phyloP scores from a whole-genome alignment of 1,140 invertebrate genomes.

The Ctenoplectra terminalis region DNA sequence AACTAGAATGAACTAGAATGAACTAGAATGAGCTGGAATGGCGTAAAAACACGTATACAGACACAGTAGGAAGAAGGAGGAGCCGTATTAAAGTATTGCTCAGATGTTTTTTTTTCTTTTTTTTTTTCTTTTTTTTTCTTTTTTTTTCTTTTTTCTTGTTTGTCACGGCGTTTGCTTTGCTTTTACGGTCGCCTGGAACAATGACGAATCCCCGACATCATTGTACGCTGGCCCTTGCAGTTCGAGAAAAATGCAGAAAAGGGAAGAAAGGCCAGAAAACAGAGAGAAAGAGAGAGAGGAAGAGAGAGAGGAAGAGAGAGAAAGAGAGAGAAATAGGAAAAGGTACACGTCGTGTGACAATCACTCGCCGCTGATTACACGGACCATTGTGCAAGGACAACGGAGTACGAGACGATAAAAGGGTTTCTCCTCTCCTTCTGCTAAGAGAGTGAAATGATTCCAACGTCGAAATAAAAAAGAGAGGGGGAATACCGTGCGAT shows the following conservation, averaged over 20 bases:
- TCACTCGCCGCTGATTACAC: slow-evolving; percentile 75
- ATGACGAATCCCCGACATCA: slow-evolving; percentile 71
- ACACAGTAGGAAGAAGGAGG: not conserved
- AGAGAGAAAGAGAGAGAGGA: slow-evolving; percentile 16
- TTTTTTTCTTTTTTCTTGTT: too few species aligned
- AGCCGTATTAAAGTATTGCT: slow-evolving; percentile 72
- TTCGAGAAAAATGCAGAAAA: slow-evolving; percentile 53
- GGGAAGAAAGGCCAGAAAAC: slow-evolving; percentile 41
- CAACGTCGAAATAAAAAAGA: slow-evolving; percentile 7
- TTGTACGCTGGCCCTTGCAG: slow-evolving; percentile 56
- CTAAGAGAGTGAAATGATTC: slow-evolving; percentile 24
- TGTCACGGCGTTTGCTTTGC: slow-evolving; percentile 57
- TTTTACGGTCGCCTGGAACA: slow-evolving; percentile 68
- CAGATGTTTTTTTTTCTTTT: slow-evolving; percentile 38
- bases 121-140: too few species aligned
- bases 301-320: too few species aligned
- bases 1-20: slow-evolving; percentile 15
- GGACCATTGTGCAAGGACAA: slow-evolving; percentile 74
- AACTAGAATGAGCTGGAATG: not conserved
- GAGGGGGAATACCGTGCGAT: not conserved
- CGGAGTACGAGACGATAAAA: slow-evolving; percentile 53
- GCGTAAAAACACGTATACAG: not conserved
- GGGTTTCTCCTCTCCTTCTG: slow-evolving; percentile 18
- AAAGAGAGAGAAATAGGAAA: slow-evolving; percentile 24
- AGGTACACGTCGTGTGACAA: slow-evolving; percentile 61